Percentiles rank a stretch among this genome's conserved stretches.
Conservation (phyloP, 1,140 invertebrate species). For the Drosophila mayri region DNA sequence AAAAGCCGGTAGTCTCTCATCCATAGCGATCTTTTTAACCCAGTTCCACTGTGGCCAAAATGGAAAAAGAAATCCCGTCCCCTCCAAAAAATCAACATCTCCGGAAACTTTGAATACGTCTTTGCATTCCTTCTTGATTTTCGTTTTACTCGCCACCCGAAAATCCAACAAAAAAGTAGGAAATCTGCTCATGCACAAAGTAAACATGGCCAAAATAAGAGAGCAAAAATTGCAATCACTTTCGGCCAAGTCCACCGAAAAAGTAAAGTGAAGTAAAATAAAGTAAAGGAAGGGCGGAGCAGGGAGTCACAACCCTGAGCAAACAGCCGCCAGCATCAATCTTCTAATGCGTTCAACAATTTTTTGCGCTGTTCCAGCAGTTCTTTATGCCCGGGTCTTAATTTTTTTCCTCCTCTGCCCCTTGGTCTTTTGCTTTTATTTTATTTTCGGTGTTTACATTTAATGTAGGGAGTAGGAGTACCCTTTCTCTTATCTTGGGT, state of each 20-base stretch:
- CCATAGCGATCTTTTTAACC: constrained; percentile 76
- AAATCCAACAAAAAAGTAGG: constrained; percentile 39
- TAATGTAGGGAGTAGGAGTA: constrained; percentile 47
- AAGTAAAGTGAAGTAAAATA: background rate
- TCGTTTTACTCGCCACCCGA: constrained; percentile 55
- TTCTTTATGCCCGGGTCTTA: constrained; percentile 42
- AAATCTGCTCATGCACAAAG: constrained; percentile 76
- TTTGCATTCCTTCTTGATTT: constrained; percentile 60
- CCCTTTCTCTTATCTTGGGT: constrained; percentile 11
- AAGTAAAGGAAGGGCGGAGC: background rate
- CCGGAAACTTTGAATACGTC: constrained; percentile 48
- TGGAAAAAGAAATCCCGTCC: constrained; percentile 18
- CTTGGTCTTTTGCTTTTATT: constrained; percentile 18
- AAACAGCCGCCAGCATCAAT: constrained; percentile 81
- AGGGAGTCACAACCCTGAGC: constrained; percentile 31
- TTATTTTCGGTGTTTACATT: constrained; percentile 44
- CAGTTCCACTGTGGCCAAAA: constrained; percentile 52
- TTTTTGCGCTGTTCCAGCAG: constrained; percentile 74
- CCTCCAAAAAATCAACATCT: constrained; percentile 37
- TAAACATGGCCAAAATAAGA: constrained; percentile 72
- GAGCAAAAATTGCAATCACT: constrained; percentile 78
- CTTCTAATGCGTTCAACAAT: constrained; percentile 80
- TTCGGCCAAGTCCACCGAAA: constrained; percentile 44
- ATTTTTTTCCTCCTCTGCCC: constrained; percentile 13
- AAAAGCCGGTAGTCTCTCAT: constrained; percentile 12